These are phyloP conservation scores for Pelodytes ibericus DNA, from an alignment of 2,797 vertebrate genomes.

Conservation along the genomic window DNA sequence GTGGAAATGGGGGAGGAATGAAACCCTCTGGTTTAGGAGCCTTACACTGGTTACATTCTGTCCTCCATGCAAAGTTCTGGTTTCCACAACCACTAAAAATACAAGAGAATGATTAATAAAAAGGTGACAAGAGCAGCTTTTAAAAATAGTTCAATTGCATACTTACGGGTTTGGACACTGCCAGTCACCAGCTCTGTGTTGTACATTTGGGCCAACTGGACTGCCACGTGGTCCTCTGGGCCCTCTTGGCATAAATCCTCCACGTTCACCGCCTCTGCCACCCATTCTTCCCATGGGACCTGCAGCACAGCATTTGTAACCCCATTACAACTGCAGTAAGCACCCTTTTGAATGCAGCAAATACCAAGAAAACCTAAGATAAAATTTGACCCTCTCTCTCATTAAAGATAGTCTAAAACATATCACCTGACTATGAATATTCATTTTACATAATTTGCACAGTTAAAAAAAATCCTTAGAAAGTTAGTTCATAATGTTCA, in stretches of 20 bases:
- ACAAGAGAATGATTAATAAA: neutral
- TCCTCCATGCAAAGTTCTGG: slow-evolving; percentile 98
- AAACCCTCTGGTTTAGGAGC: slow-evolving; percentile 94
- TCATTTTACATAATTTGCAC: no score
- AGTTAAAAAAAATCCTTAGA: no score
- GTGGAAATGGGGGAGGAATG: slow-evolving; percentile 86
- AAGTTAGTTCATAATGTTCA: no score
- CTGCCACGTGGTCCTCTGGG: slow-evolving; percentile 89
- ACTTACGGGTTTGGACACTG: slow-evolving; percentile 97
- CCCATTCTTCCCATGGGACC: slow-evolving; percentile 92
- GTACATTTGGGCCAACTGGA: slow-evolving; percentile 86
- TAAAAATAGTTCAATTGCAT: neutral
- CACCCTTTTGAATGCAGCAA: neutral
- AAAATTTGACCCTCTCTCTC: no score
- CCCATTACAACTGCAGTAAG: slow-evolving; percentile 85
- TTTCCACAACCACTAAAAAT: slow-evolving; percentile 86
- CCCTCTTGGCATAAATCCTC: slow-evolving; percentile 86
- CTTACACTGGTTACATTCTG: slow-evolving; percentile 98
- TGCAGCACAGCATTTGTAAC: slow-evolving; percentile 27
- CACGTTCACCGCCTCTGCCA: slow-evolving; percentile 88
- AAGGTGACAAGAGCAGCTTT: neutral
- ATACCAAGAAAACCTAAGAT: no score
- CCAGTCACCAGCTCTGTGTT: slow-evolving; percentile 96
- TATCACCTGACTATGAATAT: no score
- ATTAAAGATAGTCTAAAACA: no score